Conservation (phyloP, 2,888 invertebrate genomes). For the Parapristionchus giblindavisi region DNA sequence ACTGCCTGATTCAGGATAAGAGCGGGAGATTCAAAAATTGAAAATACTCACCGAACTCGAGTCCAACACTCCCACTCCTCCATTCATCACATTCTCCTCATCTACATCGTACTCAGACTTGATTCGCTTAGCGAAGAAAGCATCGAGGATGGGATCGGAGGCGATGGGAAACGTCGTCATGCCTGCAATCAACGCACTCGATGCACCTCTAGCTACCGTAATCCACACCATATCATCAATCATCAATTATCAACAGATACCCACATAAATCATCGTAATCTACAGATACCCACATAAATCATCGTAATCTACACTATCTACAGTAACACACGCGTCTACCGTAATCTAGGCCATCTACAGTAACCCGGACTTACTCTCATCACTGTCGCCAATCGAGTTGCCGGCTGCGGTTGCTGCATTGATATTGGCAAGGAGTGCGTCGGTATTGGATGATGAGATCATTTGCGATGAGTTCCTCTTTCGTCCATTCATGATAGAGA, state of each 20-base stretch:
- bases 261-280: neutral
- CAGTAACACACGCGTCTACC: no score
- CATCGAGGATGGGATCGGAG: slow-evolving; percentile 25
- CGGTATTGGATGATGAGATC: slow-evolving; percentile 36
- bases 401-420: slow-evolving; percentile 41
- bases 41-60: slow-evolving; percentile 31
- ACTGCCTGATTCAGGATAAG: neutral
- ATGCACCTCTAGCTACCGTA: neutral
- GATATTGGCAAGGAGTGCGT: slow-evolving; percentile 49
- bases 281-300: neutral
- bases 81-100: slow-evolving; percentile 40
- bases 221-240: neutral
- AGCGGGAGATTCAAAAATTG: neutral
- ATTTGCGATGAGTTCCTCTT: neutral
- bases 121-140: slow-evolving; percentile 43
- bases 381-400: slow-evolving; percentile 24
- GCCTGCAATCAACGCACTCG: neutral
- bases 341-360: no score
- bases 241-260: no score
- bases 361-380: slow-evolving; percentile 22
- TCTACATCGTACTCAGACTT: slow-evolving; percentile 42
- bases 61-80: slow-evolving; percentile 48
- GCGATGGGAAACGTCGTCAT: slow-evolving; percentile 24
- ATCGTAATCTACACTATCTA: neutral
- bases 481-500: slow-evolving; percentile 4